phyloP scores from a whole-genome alignment of 2,888 invertebrate species.

The Orthonevra nobilis region DNA sequence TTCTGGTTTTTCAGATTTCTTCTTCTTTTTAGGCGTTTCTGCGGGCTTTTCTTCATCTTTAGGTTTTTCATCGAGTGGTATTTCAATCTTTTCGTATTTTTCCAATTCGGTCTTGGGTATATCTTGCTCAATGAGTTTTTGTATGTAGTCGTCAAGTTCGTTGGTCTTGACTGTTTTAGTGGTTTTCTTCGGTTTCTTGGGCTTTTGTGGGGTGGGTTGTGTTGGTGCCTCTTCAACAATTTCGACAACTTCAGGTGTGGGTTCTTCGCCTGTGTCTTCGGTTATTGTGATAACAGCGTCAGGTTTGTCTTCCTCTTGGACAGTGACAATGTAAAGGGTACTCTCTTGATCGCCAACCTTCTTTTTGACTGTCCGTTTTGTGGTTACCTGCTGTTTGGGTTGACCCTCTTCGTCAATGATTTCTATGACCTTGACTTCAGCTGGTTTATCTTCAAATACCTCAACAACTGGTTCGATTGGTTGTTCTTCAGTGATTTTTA shows the following conservation, averaged over 20 bases:
- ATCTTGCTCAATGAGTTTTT: constrained; percentile 75
- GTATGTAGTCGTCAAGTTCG: constrained; percentile 75
- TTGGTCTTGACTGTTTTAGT: constrained; percentile 76
- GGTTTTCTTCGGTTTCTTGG: constrained; percentile 74
- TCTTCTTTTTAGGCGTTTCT: constrained; percentile 68
- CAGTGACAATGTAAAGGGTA: constrained; percentile 75
- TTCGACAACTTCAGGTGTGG: constrained; percentile 58
- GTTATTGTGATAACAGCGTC: constrained; percentile 75
- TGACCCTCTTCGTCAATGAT: constrained; percentile 74
- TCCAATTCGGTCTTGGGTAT: constrained; percentile 78
- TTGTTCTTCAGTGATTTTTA: constrained; percentile 74
- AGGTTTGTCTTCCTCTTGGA: constrained; percentile 76
- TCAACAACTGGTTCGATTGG: constrained; percentile 72
- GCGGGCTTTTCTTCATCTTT: constrained; percentile 73
- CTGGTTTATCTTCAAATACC: constrained; percentile 74
- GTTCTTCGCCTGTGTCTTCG: constrained; percentile 72
- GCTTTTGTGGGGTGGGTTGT: constrained; percentile 71
- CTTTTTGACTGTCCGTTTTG: constrained; percentile 76
- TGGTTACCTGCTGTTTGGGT: constrained; percentile 75
- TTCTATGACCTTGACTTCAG: constrained; percentile 74
- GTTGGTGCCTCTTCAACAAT: constrained; percentile 53
- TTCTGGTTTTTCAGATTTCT: constrained; percentile 59
- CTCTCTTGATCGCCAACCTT: constrained; percentile 74
- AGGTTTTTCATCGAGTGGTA: constrained; percentile 74
- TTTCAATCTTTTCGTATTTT: constrained; percentile 78